Base-by-base conservation (phyloP, 2,888 invertebrate genomes). In the Polydesmus complanatus region DNA sequence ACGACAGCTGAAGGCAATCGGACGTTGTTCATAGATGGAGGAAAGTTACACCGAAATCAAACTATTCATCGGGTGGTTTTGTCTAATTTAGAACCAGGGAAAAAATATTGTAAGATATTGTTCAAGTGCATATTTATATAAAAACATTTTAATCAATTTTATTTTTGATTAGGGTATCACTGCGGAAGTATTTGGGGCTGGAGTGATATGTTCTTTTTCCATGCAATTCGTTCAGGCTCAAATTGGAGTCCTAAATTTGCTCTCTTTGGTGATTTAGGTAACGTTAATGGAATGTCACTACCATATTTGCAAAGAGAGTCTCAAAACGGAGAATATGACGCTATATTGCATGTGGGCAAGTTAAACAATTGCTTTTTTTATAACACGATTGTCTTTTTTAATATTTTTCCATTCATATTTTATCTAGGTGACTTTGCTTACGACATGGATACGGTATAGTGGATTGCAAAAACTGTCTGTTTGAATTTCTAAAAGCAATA, bases 381-480 rank as follows among this genome's bases (percentile, higher is more conserved):
- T n/a, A n/a, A n/a, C n/a, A n/a, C n/a, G n/a, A n/a, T n/a, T n/a
- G n/a, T n/a, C n/a, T n/a, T n/a, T n/a, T n/a, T n/a, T n/a, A n/a
- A n/a, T n/a, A n/a, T n/a, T n/a, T n/a, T n/a, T n/a, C n/a, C n/a
- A n/a, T 37, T 37, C 14, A 37, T 37, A 37, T 8, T 37, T 37
- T 37, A 8, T 14, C 5, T 53, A 70, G 71, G 73, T n/a, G 74
- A 74, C 62, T 70, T 75, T 63, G 75, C 73, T 22, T 74, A 74
- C 62, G 68, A 74, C 65, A 68, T 74, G 70, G 67, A 72, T 50
- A 60, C 65, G 5, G 69, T 69, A 57, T 61, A 68, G 62, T 22
- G 2, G 14, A 56, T 47, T 21, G 25, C 49, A 57, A 62, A n/a
- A 11, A 3, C 50, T 19, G 22, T 1, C 19, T 23, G 25, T 14